Base-by-base conservation (phyloP, 2,888 invertebrate species). In the Rhagonycha lutea region DNA sequence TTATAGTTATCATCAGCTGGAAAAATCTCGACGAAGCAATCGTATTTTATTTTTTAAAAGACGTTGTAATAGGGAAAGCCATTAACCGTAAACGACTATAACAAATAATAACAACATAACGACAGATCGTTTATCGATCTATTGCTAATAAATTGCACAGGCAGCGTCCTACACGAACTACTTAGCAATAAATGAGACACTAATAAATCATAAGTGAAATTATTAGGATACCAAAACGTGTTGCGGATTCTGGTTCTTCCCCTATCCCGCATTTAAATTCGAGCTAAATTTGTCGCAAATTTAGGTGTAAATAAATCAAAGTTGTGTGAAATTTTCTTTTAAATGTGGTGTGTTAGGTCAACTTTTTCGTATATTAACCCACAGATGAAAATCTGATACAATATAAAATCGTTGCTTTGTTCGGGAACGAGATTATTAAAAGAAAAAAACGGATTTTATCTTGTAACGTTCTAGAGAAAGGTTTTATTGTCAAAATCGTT, bases 41-140 rank as follows among this genome's bases (percentile, higher is more conserved):
- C 70, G 70, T 73, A 73, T 76, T 73, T 76, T 76, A 76, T 76
- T 72, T 70, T 47, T 76, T 67, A 74, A 68, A 65, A 62, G 61
- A 23, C 72, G 24, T 60, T n/a, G 61, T 77, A 74, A 77, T 74
- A 71, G 72, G 71, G 24, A 63, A 69, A 71, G 68, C 73, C 72
- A 77, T 74, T 77, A 77, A 74, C 28, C 68, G 76, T 76, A 72
- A 77, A 69, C 74, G 77, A 74, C 74, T 74, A 76, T 73, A 77
- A 74, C 74, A 74, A 77, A 74, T 73, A 77, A 77, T 77, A 74
- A 77, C 72, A 72, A 70, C 71, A 68, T 70, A 76, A 70, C 61
- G 68, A 60, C 23, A 62, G 68, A 77, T 77, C 74, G 69, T 67
- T 32, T 74, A 77, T 77, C 74, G 77, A 77, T 72, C 71, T 62